Evolutionary conservation across 1,140 invertebrate genomes (phyloP), one percentile per base, ranked within the genome.

Genomic region (Ostrea denselamellosa): DNA sequence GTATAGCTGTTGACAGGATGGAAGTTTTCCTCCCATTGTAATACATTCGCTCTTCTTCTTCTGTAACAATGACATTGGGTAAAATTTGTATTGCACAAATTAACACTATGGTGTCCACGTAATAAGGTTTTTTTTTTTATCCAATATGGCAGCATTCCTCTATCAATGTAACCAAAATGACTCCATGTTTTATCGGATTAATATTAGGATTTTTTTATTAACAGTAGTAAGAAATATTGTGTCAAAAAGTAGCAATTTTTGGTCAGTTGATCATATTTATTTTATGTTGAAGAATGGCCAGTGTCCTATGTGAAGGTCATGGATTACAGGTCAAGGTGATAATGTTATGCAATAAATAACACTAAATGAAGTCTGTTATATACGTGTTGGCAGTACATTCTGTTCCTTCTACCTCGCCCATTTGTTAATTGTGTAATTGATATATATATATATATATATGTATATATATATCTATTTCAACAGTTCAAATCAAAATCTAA

Each of bases 401-500:
- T 77, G 22, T 77, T 77, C 12, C 14, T 77, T 25, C 68, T 77
- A 77, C 68, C 68, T 77, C 68, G 68, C 12, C 25, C 68, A 17
- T 77, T 77, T 77, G 68, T 77, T 77, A 77, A 77, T 17, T 77
- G 68, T 77, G 68, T 77, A 25, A 77, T 19, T 62, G 56, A 62
- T n/a, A 62, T 62, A 25, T 25, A 71, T 44, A 71, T 71, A 71
- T 71, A 28, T 71, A 77, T 77, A n/a, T n/a, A 62, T n/a, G 19
- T 62, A 25, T 25, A 71, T 44, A 71, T 71, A 71, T 71, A 28
- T 71, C 34, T 77, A 77, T 22, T 77, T 77, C 68, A 77, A 77
- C 68, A 77, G 68, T 77, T 77, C 68, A 77, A 77, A 77, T 77
- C 68, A 77, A 77, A 77, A 77, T 22, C 8, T 77, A 77, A 25